These are phyloP conservation scores for Coturnix japonica DNA, from an alignment of 2,113 vertebrate genomes.

Conservation along the genomic window DNA sequence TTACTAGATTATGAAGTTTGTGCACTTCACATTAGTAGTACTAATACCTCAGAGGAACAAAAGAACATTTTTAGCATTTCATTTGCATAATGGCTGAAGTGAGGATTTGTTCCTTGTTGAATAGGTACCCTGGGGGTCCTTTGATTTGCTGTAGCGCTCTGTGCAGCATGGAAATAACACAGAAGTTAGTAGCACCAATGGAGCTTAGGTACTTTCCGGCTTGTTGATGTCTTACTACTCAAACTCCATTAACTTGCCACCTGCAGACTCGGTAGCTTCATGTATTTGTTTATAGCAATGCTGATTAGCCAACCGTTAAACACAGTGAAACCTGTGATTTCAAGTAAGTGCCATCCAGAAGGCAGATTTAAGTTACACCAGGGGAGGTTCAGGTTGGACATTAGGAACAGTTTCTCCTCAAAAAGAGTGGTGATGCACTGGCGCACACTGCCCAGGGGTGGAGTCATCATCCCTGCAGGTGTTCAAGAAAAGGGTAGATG, in stretches of 20 bases:
- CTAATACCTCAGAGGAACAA: slow-evolving; percentile 40
- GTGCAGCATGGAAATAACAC: background rate
- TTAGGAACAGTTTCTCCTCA: too few species aligned
- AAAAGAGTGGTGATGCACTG: too few species aligned
- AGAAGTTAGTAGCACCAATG: background rate
- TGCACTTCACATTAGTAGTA: slow-evolving; percentile 11
- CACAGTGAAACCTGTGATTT: background rate
- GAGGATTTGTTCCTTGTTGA: slow-evolving; percentile 43
- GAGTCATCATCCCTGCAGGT: too few species aligned
- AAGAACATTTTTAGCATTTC: slow-evolving; percentile 54
- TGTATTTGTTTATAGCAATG: background rate
- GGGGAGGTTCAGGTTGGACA: too few species aligned
- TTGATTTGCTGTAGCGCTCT: slow-evolving; percentile 14
- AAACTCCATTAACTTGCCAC: background rate
- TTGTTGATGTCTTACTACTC: background rate
- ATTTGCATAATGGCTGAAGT: slow-evolving; percentile 59
- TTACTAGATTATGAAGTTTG: slow-evolving; percentile 37
- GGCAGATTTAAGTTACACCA: too few species aligned
- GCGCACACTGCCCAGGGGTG: too few species aligned
- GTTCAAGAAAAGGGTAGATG: too few species aligned
- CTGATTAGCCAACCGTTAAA: background rate
- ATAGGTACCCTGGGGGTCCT: slow-evolving; percentile 30
- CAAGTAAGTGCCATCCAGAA: background rate
- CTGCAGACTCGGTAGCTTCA: background rate
- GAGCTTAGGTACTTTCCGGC: background rate